phyloP scores from a whole-genome alignment of 30 jellyfish, hydroid and myxozoan species.

The Catostylus mosaicus region DNA sequence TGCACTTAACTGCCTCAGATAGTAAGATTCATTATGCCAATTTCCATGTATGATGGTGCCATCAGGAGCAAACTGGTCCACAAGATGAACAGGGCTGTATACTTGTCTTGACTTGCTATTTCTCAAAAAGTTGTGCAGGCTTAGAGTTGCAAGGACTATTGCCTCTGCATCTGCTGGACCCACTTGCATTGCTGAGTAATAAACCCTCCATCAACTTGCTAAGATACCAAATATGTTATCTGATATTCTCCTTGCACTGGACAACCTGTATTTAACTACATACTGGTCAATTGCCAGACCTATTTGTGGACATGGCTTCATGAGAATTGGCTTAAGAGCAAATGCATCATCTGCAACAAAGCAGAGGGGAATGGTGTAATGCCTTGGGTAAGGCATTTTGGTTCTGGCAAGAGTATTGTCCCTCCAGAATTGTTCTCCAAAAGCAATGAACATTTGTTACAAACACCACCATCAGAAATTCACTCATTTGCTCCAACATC shows the following conservation, averaged over 20 bases:
- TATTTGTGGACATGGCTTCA: constrained; percentile 1
- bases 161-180: constrained; percentile 1
- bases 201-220: constrained; percentile 36
- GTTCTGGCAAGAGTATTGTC: too few relatives aligned
- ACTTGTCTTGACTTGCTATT: constrained; percentile 1
- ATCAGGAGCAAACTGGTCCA: constrained; percentile 10
- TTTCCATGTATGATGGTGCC: neutral
- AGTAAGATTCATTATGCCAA: neutral
- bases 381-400: too few relatives aligned
- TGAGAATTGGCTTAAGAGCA: neutral
- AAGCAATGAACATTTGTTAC: neutral
- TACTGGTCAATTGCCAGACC: neutral
- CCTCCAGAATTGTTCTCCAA: too few relatives aligned
- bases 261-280: neutral
- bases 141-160: constrained; percentile 13
- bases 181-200: constrained; percentile 12
- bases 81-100: constrained; percentile 26
- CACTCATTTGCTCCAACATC: neutral
- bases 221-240: constrained; percentile 43
- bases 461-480: neutral
- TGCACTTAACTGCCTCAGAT: constrained; percentile 1
- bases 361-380: too few relatives aligned
- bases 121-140: constrained; percentile 16
- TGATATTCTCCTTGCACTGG: constrained; percentile 37
- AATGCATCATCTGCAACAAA: neutral